phyloP scores from a whole-genome alignment of 2,888 invertebrate species.

The Dynastes tityus region DNA sequence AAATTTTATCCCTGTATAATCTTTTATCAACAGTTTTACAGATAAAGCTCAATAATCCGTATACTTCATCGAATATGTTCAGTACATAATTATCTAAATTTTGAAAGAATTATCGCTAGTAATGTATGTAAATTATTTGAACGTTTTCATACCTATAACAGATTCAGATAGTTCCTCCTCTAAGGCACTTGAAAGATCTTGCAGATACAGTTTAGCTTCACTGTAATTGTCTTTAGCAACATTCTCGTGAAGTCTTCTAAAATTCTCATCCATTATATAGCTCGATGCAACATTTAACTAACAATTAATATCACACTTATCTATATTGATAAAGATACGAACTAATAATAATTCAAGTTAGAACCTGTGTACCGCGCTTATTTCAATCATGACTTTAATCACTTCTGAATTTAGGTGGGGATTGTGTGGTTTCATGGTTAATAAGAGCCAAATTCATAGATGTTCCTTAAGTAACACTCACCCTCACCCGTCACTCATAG shows the following conservation, averaged over 20 bases:
- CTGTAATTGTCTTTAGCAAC: constrained; percentile 15
- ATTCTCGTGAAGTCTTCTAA: constrained; percentile 27
- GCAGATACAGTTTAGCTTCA: constrained; percentile 31
- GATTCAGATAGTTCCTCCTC: constrained; percentile 41
- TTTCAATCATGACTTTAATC: no score
- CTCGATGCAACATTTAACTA: no score
- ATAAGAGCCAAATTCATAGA: no score
- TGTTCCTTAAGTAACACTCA: no score
- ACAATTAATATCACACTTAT: no score
- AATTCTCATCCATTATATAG: constrained; percentile 40
- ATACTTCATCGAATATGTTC: constrained; percentile 61
- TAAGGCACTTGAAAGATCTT: constrained; percentile 12
- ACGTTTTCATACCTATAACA: constrained; percentile 19
- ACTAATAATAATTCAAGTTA: background rate
- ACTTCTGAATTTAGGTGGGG: no score
- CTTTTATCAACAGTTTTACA: constrained; percentile 55
- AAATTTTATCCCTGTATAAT: constrained; percentile 57
- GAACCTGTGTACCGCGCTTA: background rate
- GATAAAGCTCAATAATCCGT: constrained; percentile 62
- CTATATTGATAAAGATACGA: no score
- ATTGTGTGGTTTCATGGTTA: no score
- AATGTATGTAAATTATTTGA: background rate
- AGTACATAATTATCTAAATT: constrained; percentile 63
- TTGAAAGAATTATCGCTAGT: constrained; percentile 12
- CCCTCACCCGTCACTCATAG: no score